Evolutionary conservation across 2,797 vertebrate genomes (phyloP).

Genomic region (Scomberomorus guttatus): DNA sequence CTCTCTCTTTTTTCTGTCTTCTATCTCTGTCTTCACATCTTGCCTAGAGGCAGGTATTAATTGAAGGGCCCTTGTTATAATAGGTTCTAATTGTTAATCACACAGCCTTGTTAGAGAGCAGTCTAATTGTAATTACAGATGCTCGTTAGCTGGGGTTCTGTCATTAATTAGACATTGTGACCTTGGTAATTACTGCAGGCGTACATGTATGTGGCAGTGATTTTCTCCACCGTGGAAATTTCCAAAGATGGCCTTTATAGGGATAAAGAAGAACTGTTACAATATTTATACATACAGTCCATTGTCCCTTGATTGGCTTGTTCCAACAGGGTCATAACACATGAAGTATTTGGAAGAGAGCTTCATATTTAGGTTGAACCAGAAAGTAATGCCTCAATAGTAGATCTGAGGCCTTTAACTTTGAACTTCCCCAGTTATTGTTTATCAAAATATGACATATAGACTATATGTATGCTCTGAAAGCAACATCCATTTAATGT

Average conservation of each 20-base stretch:
- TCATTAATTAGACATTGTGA: slow-evolving; percentile 81
- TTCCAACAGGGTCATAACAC: not conserved
- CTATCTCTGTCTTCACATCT: slow-evolving; percentile 40
- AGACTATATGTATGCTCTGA: not conserved
- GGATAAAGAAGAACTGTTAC: slow-evolving; percentile 6
- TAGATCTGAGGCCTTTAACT: not conserved
- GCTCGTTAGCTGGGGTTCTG: slow-evolving; percentile 69
- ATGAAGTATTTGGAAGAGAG: not conserved
- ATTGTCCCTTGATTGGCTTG: not conserved
- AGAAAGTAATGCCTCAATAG: not conserved
- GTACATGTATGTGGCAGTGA: slow-evolving; percentile 63
- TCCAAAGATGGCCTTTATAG: not conserved
- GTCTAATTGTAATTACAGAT: slow-evolving; percentile 81
- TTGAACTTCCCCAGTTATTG: not conserved
- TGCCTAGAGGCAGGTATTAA: slow-evolving; percentile 77
- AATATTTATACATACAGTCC: not conserved
- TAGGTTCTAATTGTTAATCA: slow-evolving; percentile 82
- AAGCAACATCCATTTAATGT: not conserved
- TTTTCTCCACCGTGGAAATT: slow-evolving; percentile 53
- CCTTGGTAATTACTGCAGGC: slow-evolving; percentile 81
- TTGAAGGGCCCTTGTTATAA: slow-evolving; percentile 77
- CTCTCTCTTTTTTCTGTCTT: not conserved
- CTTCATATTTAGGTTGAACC: not conserved
- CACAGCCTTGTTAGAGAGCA: slow-evolving; percentile 74
- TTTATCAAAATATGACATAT: too few relatives aligned